Base-by-base conservation (phyloP, 2,888 invertebrate genomes). In the Hyposoter dolosus region DNA sequence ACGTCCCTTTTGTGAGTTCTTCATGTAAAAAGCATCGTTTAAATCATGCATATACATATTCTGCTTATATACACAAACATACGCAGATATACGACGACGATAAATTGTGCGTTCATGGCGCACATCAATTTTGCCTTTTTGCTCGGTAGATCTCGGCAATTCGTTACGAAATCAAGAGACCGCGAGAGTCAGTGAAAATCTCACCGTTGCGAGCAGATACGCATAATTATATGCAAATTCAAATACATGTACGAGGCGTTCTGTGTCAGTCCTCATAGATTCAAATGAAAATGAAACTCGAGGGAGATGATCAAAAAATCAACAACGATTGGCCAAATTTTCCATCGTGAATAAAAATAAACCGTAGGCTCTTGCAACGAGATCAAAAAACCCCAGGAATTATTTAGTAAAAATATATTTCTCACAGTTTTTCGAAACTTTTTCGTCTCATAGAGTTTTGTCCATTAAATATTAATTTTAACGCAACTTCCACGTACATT, bases 151-250 rank as follows among this genome's bases (percentile, higher is more conserved):
- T 74, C 53, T 56, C 35, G 23, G 40, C 72, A 75, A 63, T 45
- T 63, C 74, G 63, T 75, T 75, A 75, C 63, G 19, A 75, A 75
- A 75, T 43, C 63, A 63, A 63, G 28, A 47, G 60, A 75, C 32
- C 53, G 23, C 23, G 60, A 60, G 71, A 50, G 71, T 72, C 40
- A 72, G 35, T 72, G 72, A 72, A 53, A 72, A 72, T 72, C 72
- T 35, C 35, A 35, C n/a, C 19, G 35, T 56, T 53, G 10, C 45
- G 32, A 53, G n/a, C 17, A 53, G 32, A 53, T 72, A n/a, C n/a
- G 10, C 53, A 53, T 72, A 53, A 72, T 72, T 40, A 56, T 17
- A 56, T 53, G 72, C 72, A 56, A 72, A 72, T 72, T 53, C 53
- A n/a, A 60, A 15, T 43, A 23, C 17, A 35, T 28, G 23, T 56